These are phyloP conservation scores for Busseola fusca DNA, from an alignment of 2,888 invertebrate species.

Conservation along the genomic window DNA sequence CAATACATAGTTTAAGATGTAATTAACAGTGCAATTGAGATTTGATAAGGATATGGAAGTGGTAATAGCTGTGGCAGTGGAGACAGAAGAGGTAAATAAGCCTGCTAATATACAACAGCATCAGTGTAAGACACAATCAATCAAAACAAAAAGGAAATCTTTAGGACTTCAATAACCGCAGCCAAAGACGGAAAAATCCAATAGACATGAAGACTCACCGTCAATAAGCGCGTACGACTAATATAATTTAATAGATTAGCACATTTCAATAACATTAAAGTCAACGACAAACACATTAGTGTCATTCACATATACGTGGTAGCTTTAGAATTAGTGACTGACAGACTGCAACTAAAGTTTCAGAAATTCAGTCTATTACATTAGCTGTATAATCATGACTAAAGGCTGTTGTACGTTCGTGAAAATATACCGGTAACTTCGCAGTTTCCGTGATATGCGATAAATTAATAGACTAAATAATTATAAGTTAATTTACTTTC, in stretches of 20 bases:
- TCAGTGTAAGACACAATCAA: too few relatives aligned
- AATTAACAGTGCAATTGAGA: conserved; percentile 28
- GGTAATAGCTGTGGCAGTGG: neutral
- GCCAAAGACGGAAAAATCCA: neutral
- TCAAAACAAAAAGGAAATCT: neutral
- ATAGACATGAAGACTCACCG: neutral
- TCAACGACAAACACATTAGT: conserved; percentile 47
- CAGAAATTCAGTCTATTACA: neutral
- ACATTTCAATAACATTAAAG: conserved; percentile 42
- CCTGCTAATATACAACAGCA: neutral
- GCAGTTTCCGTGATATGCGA: conserved; percentile 28
- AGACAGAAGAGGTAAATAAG: neutral
- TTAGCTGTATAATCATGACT: neutral
- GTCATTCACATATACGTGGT: conserved; percentile 17
- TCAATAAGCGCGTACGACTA: conserved; percentile 15
- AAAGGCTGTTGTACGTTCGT: conserved; percentile 10
- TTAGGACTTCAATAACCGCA: neutral
- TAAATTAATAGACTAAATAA: conserved; percentile 39
- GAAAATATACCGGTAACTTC: conserved; percentile 22
- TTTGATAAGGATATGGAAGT: conserved; percentile 32
- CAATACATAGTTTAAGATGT: conserved; percentile 34
- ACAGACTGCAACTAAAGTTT: conserved; percentile 8
- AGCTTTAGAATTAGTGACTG: conserved; percentile 18
- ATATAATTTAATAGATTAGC: conserved; percentile 51
- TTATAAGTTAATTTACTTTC: conserved; percentile 54